These are phyloP conservation scores for Marronus borbonicus DNA, from an alignment of 2,888 invertebrate genomes.

Conservation along the genomic window DNA sequence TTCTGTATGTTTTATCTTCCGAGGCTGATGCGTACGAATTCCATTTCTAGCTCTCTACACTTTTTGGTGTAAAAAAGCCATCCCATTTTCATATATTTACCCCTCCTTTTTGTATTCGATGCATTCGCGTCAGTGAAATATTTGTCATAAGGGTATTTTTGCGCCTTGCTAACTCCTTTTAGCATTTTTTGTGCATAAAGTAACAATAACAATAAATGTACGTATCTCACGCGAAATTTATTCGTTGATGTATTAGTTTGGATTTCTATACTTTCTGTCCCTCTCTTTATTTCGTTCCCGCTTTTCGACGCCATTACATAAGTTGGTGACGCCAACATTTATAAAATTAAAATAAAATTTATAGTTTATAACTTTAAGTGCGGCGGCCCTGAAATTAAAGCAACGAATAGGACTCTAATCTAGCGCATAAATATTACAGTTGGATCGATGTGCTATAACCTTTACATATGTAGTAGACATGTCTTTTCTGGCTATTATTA, in stretches of 20 bases:
- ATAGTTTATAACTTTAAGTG: slow-evolving; percentile 4
- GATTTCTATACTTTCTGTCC: slow-evolving; percentile 30
- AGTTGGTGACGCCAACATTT: slow-evolving; percentile 25
- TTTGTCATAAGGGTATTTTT: slow-evolving; percentile 60
- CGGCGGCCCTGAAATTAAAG: not conserved
- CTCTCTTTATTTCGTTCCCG: not conserved
- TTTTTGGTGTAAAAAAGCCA: slow-evolving; percentile 67
- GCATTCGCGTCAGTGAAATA: slow-evolving; percentile 62
- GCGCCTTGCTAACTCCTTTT: slow-evolving; percentile 56
- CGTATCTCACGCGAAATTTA: slow-evolving; percentile 33
- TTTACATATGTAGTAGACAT: too few species aligned
- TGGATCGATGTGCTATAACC: too few species aligned
- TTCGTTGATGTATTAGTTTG: slow-evolving; percentile 39
- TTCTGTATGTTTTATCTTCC: slow-evolving; percentile 68
- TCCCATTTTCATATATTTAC: slow-evolving; percentile 68
- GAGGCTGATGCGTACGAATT: slow-evolving; percentile 66
- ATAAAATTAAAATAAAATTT: slow-evolving; percentile 40
- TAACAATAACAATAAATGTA: slow-evolving; percentile 49
- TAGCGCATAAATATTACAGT: too few species aligned
- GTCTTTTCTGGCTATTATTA: too few species aligned
- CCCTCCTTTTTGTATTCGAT: slow-evolving; percentile 64
- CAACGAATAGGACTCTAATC: not conserved
- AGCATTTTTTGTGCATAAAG: slow-evolving; percentile 45
- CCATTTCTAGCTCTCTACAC: slow-evolving; percentile 65
- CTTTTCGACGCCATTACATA: slow-evolving; percentile 22